Evolutionary conservation across 2,113 vertebrate species (phyloP), one percentile per base, ranked within the genome.

Genomic region (Zapus hudsonius): DNA sequence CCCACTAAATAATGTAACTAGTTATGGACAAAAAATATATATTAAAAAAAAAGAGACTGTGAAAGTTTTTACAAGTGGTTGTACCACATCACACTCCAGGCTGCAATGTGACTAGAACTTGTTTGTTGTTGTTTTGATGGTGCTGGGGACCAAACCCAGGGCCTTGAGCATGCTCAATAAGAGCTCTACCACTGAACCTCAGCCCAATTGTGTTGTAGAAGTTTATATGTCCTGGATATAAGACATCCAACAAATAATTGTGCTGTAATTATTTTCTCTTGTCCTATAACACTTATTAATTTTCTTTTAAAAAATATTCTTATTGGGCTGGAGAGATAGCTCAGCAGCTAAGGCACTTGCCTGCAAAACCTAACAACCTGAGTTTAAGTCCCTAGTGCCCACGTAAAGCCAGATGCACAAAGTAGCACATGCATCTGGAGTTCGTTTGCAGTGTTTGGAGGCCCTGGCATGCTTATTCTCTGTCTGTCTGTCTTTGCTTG

Each of bases 21-120:
- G n/a, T n/a, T n/a, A n/a, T n/a, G n/a, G n/a, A n/a, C n/a, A n/a
- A n/a, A n/a, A n/a, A n/a, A n/a, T n/a, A n/a, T n/a, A n/a, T n/a
- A n/a, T n/a, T n/a, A n/a, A n/a, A n/a, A n/a, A n/a, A n/a, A n/a
- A 64, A 75, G 72, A 89, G 93, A 72, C 3, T 3, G 5, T 64
- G 29, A 25, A 75, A 52, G 22, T 82, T 91, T 92, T 82, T 47
- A 57, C 69, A 92, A 90, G 83, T 69, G 76, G 31, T 90, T 63
- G 20, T 63, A n/a, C 78, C 44, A 22, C 22, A 40, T 44, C 44
- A 67, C 19, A 40, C 15, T 38, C 10, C 22, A 63, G 31, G 61
- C 27, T 33, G 19, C 86, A 61, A 47, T 47, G 47, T 47, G 12
- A 47, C 67, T 38, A 1, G 36, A 73, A 52, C 61, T 66, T 64